Base-by-base conservation (phyloP, 2,888 invertebrate genomes). In the Diabrotica balteata region DNA sequence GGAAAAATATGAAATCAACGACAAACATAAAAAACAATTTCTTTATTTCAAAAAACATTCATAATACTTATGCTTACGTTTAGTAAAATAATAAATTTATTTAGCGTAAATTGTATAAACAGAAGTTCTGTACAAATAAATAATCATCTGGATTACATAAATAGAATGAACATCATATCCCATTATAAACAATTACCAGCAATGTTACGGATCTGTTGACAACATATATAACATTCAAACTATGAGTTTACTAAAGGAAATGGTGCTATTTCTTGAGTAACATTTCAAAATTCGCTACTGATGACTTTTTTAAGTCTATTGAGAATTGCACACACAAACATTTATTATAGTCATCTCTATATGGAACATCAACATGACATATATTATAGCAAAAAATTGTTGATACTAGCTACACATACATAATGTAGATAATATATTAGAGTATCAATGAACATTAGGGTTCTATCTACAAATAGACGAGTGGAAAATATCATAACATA, bases 41-140 rank as follows among this genome's bases (percentile, higher is more conserved):
- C 82, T 83, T 83, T 84, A 84, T 83, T 84, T 82, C 73, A 78
- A 82, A 82, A 84, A 83, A 84, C 84, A 83, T 84, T 84, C 81
- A 84, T 84, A 83, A 83, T 84, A 83, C 73, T 74, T 70, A 75
- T 69, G 72, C 73, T 72, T 73, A 72, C 67, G 70, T 71, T 75
- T 70, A 72, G 72, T 75, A 71, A 77, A 78, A 79, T 80, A 79
- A 79, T 78, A 78, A 78, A 76, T 73, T 77, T 71, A 75, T 78
- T 78, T 78, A 77, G 79, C 79, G 74, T 77, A 75, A 75, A 77
- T 71, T 80, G 75, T 77, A 45, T 45, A 78, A 80, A 79, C 76
- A 77, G 78, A 79, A 77, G 72, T 76, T 77, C 77, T 78, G 76
- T 80, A 80, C 77, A 79, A 79, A 78, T 77, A 79, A 78, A 80